Conservation (phyloP, 1,140 invertebrate species). For the Pteromalus puparum region DNA sequence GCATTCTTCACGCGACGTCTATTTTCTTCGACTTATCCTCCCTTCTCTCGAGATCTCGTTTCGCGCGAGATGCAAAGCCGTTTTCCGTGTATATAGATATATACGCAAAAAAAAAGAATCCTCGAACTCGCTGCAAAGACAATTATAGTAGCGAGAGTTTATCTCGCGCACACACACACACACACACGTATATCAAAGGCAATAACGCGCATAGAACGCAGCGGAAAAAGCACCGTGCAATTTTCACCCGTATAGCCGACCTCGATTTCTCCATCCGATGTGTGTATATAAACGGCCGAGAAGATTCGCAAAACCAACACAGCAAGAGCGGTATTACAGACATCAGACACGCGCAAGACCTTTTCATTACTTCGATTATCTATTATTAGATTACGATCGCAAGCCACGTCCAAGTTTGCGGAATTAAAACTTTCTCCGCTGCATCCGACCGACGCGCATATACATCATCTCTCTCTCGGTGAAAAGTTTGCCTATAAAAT, state of each 20-base stretch:
- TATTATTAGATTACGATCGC: background rate
- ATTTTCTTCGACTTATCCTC: background rate
- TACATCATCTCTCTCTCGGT: too few relatives aligned
- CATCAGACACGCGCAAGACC: background rate
- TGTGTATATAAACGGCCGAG: background rate
- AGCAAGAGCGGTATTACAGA: background rate
- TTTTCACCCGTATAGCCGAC: background rate
- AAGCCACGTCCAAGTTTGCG: background rate
- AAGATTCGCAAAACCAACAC: background rate
- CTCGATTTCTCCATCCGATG: slow-evolving; percentile 1
- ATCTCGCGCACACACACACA: background rate
- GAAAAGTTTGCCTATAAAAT: too few relatives aligned
- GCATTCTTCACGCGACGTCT: background rate
- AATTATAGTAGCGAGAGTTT: background rate
- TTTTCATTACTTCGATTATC: slow-evolving; percentile 19
- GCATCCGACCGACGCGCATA: background rate
- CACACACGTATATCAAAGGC: background rate
- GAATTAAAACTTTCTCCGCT: background rate
- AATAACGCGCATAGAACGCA: too few relatives aligned
- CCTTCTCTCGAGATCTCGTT: background rate
- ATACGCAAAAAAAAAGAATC: background rate
- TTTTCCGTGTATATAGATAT: background rate
- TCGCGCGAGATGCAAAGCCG: background rate
- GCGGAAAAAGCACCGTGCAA: background rate
- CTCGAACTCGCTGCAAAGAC: background rate